phyloP scores from a whole-genome alignment of 2,113 vertebrate genomes.

The Paradoxurus hermaphroditus region DNA sequence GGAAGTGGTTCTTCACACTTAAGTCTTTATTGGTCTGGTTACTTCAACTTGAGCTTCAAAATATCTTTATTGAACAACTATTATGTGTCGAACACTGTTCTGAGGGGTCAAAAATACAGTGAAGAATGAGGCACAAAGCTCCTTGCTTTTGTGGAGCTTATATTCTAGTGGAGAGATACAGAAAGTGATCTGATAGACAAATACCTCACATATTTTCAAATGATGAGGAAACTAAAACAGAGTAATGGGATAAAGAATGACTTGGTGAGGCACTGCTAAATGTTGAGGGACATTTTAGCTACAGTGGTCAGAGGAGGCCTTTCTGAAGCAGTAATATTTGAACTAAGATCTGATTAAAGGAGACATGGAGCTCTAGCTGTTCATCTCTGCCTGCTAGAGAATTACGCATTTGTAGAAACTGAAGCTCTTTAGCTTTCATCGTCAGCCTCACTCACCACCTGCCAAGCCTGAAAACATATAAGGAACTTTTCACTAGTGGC shows the following conservation, averaged over 20 bases:
- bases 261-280: not conserved
- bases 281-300: not conserved
- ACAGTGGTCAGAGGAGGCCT: not conserved
- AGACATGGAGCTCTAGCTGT: not conserved
- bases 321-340: not conserved
- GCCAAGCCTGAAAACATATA: not conserved
- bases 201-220: not conserved
- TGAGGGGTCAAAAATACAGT: not conserved
- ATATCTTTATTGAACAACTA: not conserved
- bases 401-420: not conserved
- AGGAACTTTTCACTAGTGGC: not conserved
- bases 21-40: slow-evolving; percentile 1
- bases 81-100: not conserved
- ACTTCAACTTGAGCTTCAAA: not conserved
- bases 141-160: not conserved
- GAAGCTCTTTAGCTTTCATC: not conserved
- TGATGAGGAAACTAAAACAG: slow-evolving; percentile 28
- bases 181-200: not conserved
- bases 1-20: not conserved
- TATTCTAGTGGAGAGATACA: not conserved
- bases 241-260: not conserved
- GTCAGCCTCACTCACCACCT: not conserved
- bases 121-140: slow-evolving; percentile 3
- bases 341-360: not conserved
- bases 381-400: not conserved